Evolutionary conservation across 2,113 vertebrate species (phyloP).

Genomic region (Carassius carassius): DNA sequence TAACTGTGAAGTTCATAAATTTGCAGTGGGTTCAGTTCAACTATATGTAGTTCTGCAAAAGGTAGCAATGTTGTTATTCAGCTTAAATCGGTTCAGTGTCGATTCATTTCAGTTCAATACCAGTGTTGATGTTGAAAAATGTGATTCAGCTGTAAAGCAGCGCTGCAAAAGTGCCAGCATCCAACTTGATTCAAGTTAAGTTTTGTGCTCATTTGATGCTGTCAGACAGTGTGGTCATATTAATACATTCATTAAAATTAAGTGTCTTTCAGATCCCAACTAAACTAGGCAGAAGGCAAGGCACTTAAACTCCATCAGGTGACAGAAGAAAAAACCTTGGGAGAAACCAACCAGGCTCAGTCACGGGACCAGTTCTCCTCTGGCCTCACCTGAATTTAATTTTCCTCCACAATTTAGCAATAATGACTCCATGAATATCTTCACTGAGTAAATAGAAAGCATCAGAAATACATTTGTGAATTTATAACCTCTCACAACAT

Average conservation of each 20-base stretch:
- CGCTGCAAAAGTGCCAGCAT: no score
- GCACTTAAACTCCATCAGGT: no score
- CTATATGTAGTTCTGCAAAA: background rate
- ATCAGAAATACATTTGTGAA: background rate
- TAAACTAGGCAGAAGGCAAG: no score
- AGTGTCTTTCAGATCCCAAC: slow-evolving; percentile 18
- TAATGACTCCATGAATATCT: background rate
- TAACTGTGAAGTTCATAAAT: background rate
- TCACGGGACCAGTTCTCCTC: no score
- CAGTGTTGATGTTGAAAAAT: background rate
- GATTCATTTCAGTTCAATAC: background rate
- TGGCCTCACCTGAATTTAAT: no score
- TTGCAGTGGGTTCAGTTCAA: background rate
- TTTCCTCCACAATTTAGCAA: no score
- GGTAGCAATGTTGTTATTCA: background rate
- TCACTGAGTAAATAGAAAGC: background rate
- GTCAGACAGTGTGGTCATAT: no score
- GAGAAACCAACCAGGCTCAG: no score
- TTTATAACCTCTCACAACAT: background rate
- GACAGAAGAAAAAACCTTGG: no score
- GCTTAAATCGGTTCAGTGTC: background rate
- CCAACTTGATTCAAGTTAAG: no score
- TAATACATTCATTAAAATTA: slow-evolving; percentile 4
- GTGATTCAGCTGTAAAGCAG: no score
- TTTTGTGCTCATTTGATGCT: no score